Conservation (phyloP, 2,797 vertebrate genomes). For the Rhinatrema bivittatum region DNA sequence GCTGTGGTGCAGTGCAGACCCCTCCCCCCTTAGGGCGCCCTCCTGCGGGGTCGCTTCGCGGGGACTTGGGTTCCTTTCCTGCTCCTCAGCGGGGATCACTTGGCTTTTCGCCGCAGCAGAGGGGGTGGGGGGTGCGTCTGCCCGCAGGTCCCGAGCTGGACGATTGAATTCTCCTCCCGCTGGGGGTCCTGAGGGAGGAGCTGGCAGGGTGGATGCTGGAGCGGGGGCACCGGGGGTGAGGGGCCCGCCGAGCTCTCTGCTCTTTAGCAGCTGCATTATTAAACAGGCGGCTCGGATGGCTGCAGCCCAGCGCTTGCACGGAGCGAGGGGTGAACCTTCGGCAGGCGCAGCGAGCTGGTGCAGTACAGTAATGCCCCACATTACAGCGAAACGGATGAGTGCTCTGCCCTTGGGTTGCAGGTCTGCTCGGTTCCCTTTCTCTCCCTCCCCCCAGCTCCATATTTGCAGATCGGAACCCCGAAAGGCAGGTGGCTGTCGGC, state of each 20-base stretch:
- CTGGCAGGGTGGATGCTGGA: too few relatives aligned
- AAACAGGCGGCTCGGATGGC: background rate
- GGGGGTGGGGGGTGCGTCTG: background rate
- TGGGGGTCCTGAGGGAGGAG: too few relatives aligned
- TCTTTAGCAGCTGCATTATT: background rate
- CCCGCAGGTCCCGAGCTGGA: too few relatives aligned
- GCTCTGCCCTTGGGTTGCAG: too few relatives aligned
- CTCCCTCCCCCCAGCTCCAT: background rate
- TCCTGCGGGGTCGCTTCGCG: fast-evolving
- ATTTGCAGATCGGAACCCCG: too few relatives aligned
- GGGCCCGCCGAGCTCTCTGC: background rate
- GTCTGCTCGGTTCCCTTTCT: background rate
- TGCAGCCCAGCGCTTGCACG: too few relatives aligned
- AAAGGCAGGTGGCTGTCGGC: too few relatives aligned
- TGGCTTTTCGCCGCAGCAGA: background rate
- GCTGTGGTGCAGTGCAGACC: too few relatives aligned
- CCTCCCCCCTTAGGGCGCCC: too few relatives aligned
- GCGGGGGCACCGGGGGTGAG: background rate
- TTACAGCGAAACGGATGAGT: too few relatives aligned
- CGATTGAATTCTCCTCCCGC: too few relatives aligned
- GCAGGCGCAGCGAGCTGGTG: background rate
- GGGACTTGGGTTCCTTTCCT: background rate
- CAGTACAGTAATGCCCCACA: background rate
- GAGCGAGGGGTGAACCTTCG: too few relatives aligned
- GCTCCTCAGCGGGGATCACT: fast-evolving